A percentile compares a stretch with the other conserved stretches of the same genome.
phyloP scores from a whole-genome alignment of 1,140 invertebrate species.

The Asbolus verrucosus region DNA sequence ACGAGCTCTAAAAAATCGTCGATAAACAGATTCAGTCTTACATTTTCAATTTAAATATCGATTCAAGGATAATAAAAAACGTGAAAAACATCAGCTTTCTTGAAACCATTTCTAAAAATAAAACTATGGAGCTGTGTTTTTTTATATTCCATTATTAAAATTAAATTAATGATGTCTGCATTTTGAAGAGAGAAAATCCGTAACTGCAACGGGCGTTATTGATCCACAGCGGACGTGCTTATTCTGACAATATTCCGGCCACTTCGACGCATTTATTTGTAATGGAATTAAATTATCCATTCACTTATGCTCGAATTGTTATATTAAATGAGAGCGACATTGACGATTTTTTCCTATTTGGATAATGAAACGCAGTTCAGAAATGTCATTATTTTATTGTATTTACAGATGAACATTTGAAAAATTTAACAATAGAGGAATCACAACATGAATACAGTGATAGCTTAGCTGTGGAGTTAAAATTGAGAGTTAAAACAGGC shows the following conservation, averaged over 20 bases:
- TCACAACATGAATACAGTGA: constrained; percentile 39
- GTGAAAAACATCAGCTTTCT: background rate
- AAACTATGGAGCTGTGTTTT: no score
- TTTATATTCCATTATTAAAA: constrained; percentile 10
- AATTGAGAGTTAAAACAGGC: constrained; percentile 31
- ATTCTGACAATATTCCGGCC: constrained; percentile 3
- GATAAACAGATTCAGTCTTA: background rate
- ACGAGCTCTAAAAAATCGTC: constrained; percentile 27
- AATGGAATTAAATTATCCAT: background rate
- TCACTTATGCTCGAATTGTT: background rate
- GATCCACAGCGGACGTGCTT: background rate
- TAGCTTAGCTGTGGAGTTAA: constrained; percentile 38
- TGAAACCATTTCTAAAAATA: background rate
- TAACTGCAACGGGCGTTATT: constrained; percentile 13
- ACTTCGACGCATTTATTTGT: background rate
- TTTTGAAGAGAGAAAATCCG: constrained; percentile 21
- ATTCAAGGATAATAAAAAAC: background rate
- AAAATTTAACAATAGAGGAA: constrained; percentile 41
- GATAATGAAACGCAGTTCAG: background rate
- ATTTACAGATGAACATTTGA: constrained; percentile 39
- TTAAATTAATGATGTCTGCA: constrained; percentile 10
- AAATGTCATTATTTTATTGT: constrained; percentile 24
- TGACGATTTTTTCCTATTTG: background rate
- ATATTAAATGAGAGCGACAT: background rate
- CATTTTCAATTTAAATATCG: constrained; percentile 12